A percentile compares a stretch with the other conserved stretches of the same genome.
phyloP scores from a whole-genome alignment of 1,140 invertebrate species.

The Spodoptera frugiperda region DNA sequence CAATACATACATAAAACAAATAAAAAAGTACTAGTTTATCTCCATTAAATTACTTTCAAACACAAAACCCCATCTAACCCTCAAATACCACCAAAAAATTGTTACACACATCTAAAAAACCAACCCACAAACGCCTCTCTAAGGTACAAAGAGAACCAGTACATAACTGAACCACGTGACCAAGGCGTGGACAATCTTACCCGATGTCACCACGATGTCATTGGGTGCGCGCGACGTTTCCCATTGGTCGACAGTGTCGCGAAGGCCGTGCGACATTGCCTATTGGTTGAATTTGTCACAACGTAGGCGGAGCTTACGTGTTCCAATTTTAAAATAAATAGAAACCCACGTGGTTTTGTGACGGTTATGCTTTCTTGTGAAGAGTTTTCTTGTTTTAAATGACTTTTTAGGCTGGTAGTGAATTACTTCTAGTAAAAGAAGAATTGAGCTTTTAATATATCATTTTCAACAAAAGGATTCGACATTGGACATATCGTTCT shows the following conservation, averaged over 20 bases:
- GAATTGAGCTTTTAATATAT: too few species aligned
- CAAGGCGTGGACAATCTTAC: constrained; percentile 69
- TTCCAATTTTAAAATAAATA: constrained; percentile 63
- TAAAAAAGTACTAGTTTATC: too few species aligned
- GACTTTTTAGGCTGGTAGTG: not conserved
- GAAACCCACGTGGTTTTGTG: constrained; percentile 19
- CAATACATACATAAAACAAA: too few species aligned
- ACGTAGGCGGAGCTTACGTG: constrained; percentile 64
- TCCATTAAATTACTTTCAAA: too few species aligned
- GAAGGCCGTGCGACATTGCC: constrained; percentile 75
- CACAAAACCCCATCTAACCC: not conserved
- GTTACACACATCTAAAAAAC: too few species aligned
- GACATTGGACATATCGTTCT: too few species aligned
- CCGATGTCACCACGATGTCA: constrained; percentile 81
- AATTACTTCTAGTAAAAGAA: too few species aligned
- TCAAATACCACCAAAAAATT: not conserved
- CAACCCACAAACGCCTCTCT: not conserved
- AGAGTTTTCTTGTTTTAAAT: not conserved
- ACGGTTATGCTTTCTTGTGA: not conserved
- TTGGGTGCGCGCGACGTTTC: constrained; percentile 72
- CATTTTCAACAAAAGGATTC: too few species aligned
- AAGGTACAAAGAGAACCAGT: constrained; percentile 11
- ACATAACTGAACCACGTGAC: constrained; percentile 61
- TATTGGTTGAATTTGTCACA: constrained; percentile 79
- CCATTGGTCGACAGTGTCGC: constrained; percentile 79